These are phyloP conservation scores for Xanthia icteritia DNA, from an alignment of 2,888 invertebrate species.

Conservation along the genomic window DNA sequence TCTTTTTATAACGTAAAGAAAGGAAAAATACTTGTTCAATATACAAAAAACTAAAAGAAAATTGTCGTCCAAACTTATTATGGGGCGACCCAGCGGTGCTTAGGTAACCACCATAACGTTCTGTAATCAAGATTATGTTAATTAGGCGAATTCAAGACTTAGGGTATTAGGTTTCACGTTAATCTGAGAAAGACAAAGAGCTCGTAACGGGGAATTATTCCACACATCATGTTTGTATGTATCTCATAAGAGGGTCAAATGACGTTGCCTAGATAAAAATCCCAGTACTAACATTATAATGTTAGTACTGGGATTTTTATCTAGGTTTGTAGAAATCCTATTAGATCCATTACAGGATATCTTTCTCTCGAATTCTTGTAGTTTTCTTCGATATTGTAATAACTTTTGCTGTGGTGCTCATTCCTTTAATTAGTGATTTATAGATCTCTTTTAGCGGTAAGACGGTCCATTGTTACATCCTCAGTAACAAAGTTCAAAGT, in stretches of 20 bases:
- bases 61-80: background rate
- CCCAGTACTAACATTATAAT: too few species aligned
- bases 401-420: background rate
- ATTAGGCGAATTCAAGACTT: background rate
- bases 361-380: background rate
- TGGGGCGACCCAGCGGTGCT: background rate
- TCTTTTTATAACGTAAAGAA: too few species aligned
- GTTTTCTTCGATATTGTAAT: background rate
- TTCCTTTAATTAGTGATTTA: background rate
- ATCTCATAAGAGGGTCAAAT: background rate
- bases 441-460: background rate
- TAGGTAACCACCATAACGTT: background rate
- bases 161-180: background rate
- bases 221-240: too few species aligned
- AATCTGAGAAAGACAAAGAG: constrained; percentile 1
- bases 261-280: too few species aligned
- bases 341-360: background rate
- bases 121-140: background rate
- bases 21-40: too few species aligned
- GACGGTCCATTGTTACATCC: background rate
- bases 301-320: background rate
- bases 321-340: background rate
- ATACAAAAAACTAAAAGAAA: too few species aligned
- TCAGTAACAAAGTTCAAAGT: background rate
- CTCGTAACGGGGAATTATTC: background rate